These are phyloP conservation scores for Clarias laeviceps DNA, from an alignment of 2,797 vertebrate genomes.

Conservation along the genomic window DNA sequence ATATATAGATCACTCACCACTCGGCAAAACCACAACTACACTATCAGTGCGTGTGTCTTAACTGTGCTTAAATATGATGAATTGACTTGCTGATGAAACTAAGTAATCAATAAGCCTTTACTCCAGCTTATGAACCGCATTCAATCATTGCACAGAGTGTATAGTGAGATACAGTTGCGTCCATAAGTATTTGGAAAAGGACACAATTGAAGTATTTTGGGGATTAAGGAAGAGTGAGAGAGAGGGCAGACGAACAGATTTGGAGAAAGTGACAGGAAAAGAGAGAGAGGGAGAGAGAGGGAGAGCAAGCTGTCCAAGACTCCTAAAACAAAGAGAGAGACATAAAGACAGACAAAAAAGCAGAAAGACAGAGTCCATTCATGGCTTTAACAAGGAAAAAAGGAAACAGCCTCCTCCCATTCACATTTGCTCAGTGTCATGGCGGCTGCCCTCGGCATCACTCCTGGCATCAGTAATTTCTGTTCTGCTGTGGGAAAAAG, in stretches of 20 bases:
- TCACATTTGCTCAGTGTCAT: conserved; percentile 31
- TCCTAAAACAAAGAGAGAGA: neutral
- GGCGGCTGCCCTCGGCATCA: conserved; percentile 1
- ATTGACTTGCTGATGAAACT: conserved; percentile 56
- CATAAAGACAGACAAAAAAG: neutral
- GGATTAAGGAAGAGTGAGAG: neutral
- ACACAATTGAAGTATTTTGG: no score
- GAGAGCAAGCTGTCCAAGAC: neutral
- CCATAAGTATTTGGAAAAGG: no score
- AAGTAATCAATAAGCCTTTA: conserved; percentile 54
- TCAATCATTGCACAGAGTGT: conserved; percentile 10
- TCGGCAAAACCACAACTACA: conserved; percentile 25
- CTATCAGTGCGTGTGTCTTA: neutral
- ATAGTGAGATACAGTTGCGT: neutral
- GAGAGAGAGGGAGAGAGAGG: neutral
- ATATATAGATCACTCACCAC: conserved; percentile 49
- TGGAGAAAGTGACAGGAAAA: no score
- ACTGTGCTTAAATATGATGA: conserved; percentile 65
- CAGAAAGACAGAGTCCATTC: conserved; percentile 38
- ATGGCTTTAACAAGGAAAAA: conserved; percentile 3
- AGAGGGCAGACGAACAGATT: neutral
- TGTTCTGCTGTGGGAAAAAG: conserved; percentile 7
- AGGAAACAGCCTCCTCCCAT: neutral
- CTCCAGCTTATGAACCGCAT: conserved; percentile 12
- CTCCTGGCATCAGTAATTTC: conserved; percentile 6